Base-by-base conservation (phyloP, 2,113 vertebrate genomes). In the Nothocercus nigrocapillus region DNA sequence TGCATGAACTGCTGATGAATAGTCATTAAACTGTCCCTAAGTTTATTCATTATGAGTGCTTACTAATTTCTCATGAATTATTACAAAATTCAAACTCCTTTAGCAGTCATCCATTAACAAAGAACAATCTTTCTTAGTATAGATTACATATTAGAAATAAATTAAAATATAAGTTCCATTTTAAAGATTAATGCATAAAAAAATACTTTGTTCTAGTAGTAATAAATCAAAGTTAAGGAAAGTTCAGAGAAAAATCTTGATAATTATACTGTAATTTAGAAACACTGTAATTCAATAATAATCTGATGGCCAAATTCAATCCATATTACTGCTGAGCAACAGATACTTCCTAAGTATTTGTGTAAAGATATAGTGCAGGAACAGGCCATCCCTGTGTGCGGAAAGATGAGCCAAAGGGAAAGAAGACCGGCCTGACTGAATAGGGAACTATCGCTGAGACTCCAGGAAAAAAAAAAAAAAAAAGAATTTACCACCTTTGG, bases 21-120 rank as follows among this genome's bases (percentile, higher is more conserved):
- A 97, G 95, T 96, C 95, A 96, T 97, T 97, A 96, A 96, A 97
- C 79, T 95, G 95, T 96, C 96, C 95, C 84, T 80, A 95, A 95
- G 82, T 97, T 97, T 97, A 96, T 96, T 97, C 92, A 96, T 93
- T 95, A 96, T 96, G 95, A 95, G 83, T 90, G 81, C 72, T 96
- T 96, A 95, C 96, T 95, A 95, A 97, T 97, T 97, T 96, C 82
- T 94, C 94, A 97, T 97, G 93, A 97, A 96, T 96, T 97, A 97
- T 97, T 95, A 78, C 82, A 91, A 96, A 96, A 95, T 85, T 76
- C 78, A 94, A 86, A 63, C 74, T 92, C 32, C 73, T 96, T 40
- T 91, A 87, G 86, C 73, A 96, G 70, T 76, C 91, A 96, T 89
- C 69, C 88, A 85, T 91, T 95, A 89, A 90, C n/a, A 91, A 61